These are phyloP conservation scores for Zootoca vivipara DNA, from an alignment of 2,113 vertebrate genomes.

Conservation along the genomic window DNA sequence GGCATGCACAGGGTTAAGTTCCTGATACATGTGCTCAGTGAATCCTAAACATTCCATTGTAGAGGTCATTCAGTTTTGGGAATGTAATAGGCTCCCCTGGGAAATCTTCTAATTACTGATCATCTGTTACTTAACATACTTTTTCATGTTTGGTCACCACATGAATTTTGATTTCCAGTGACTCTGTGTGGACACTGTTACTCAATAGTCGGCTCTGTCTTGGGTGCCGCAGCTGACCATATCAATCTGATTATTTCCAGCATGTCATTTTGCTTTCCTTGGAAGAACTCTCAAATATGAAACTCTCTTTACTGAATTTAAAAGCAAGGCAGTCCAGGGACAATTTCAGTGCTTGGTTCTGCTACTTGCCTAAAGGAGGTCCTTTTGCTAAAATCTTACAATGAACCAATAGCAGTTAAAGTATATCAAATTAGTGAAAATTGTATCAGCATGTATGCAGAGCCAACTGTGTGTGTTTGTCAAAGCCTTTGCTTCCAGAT, in stretches of 20 bases:
- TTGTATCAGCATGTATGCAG: neutral
- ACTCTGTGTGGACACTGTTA: neutral
- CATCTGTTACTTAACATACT: neutral
- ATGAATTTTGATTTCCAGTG: neutral
- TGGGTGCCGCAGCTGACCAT: neutral
- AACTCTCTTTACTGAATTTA: neutral
- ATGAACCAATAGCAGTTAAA: neutral
- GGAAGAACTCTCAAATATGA: neutral
- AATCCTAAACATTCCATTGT: neutral
- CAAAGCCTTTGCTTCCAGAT: constrained; percentile 10
- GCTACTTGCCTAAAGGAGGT: neutral
- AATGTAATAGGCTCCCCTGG: neutral
- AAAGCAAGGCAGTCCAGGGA: neutral
- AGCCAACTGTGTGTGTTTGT: neutral
- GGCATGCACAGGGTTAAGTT: neutral
- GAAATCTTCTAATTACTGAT: neutral
- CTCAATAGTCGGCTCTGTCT: neutral
- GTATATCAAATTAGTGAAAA: neutral
- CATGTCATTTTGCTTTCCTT: neutral
- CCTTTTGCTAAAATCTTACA: neutral
- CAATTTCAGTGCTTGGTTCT: neutral
- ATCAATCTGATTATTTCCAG: neutral
- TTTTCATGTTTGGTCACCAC: neutral
- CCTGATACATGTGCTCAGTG: neutral
- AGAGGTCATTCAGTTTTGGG: neutral